Evolutionary conservation across 2,113 vertebrate genomes (phyloP), one percentile per base, ranked within the genome.

Genomic region (Phycodurus eques): DNA sequence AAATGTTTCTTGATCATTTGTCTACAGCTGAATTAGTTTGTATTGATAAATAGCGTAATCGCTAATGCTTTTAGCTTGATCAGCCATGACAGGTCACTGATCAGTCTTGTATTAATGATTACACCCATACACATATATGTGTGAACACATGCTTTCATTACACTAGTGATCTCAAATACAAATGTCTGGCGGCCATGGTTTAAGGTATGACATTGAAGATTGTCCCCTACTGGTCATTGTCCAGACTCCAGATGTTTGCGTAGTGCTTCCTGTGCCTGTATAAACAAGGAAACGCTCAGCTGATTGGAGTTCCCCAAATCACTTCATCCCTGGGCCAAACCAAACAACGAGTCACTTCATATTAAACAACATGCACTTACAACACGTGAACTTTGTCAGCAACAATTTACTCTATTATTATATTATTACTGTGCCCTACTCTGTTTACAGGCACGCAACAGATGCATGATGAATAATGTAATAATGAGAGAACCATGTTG

Each of bases 161-260:
- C 62, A 44, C 43, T 20, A 27, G 17, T 14, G 13, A 8, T 46
- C 6, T 66, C 42, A 10, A 19, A 62, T 19, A 20, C 31, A 35
- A 17, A 35, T 17, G 31, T 17, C 60, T 20, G 15, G 60, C 33
- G 33, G 60, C 60, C 31, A 10, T 35, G 33, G 15, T 62, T 62
- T 31, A 17, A 35, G 60, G 53, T 33, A 65, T 66, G 63, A 66
- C 43, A 27, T 46, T 46, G 54, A 76, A 42, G 66, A 46, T 75
- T 68, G 76, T 64, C 88, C 78, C 83, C 78, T 62, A 72, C 78
- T 89, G 85, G 77, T 82, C 78, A 77, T 53, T 73, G 88, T 90
- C 82, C 92, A 92, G 73, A 92, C 86, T 90, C 82, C 92, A 92
- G 73, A 92, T 87, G 85, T 78, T 84, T 75, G 56, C 56, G 53